Evolutionary conservation across 2,888 invertebrate genomes (phyloP).

Genomic region (Hirtodrosophila alboralis): DNA sequence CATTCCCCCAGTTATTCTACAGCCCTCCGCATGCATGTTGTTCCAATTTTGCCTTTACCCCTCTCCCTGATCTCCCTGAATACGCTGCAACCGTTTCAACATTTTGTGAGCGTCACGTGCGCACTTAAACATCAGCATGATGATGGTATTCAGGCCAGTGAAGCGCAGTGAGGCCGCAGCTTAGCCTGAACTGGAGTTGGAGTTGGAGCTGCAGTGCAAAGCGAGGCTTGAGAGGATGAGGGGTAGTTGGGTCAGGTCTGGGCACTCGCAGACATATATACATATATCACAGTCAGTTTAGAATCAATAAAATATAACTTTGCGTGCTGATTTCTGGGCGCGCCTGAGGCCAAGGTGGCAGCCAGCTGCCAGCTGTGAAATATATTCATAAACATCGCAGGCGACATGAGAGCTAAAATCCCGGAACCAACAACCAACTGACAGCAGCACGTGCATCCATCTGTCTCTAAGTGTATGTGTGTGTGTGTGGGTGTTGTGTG

Average conservation of each 20-base stretch:
- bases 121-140: slow-evolving; percentile 72
- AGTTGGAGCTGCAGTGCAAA: slow-evolving; percentile 35
- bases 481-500: slow-evolving; percentile 4
- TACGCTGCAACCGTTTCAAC: slow-evolving; percentile 25
- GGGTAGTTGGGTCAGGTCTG: too few species aligned
- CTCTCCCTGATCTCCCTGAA: slow-evolving; percentile 15
- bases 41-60: not conserved
- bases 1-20: not conserved
- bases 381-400: slow-evolving; percentile 74
- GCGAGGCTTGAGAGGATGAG: not conserved
- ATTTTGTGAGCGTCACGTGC: slow-evolving; percentile 65
- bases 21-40: too few species aligned
- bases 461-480: slow-evolving; percentile 24
- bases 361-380: slow-evolving; percentile 53
- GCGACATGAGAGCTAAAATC: slow-evolving; percentile 63
- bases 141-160: slow-evolving; percentile 67
- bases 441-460: slow-evolving; percentile 68
- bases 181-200: not conserved
- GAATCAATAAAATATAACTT: slow-evolving; percentile 78
- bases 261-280: slow-evolving; percentile 11
- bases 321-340: slow-evolving; percentile 69
- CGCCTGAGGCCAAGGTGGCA: slow-evolving; percentile 59
- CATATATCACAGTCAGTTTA: slow-evolving; percentile 73
- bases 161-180: slow-evolving; percentile 49
- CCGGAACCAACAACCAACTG: slow-evolving; percentile 70